Conservation (phyloP, 64 coral and sea anemone species). For the Hydrozoanthus tunicans region DNA sequence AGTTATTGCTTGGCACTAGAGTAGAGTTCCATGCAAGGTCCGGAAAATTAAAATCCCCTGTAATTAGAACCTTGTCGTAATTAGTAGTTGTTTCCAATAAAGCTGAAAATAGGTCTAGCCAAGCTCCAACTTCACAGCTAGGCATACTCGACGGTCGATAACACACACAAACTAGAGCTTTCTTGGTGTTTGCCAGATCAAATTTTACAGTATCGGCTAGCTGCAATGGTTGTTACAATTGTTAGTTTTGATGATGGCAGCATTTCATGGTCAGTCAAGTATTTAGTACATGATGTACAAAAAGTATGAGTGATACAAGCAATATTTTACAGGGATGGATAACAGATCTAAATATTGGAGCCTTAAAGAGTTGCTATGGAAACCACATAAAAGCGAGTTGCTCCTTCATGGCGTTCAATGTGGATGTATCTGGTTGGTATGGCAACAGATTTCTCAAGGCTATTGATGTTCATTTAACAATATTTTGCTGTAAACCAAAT, state of each 20-base stretch:
- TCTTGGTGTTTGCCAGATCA: too few relatives aligned
- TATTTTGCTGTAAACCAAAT: not conserved
- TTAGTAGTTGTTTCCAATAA: too few relatives aligned
- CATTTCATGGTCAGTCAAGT: not conserved
- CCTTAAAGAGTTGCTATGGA: conserved; percentile 77
- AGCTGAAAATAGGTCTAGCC: too few relatives aligned
- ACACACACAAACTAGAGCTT: too few relatives aligned
- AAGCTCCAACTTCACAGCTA: too few relatives aligned
- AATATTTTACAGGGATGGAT: conserved; percentile 60
- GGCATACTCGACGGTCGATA: too few relatives aligned
- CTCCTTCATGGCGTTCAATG: conserved; percentile 87
- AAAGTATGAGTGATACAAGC: not conserved
- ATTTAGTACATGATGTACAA: not conserved
- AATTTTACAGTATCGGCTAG: too few relatives aligned
- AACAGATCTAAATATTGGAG: conserved; percentile 80
- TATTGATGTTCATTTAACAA: not conserved
- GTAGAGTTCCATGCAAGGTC: too few relatives aligned
- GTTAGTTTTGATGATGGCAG: not conserved
- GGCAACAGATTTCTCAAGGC: not conserved
- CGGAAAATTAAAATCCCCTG: too few relatives aligned
- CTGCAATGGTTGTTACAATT: not conserved
- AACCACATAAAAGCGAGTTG: conserved; percentile 98
- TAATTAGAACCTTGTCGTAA: too few relatives aligned
- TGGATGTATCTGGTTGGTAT: conserved; percentile 70
- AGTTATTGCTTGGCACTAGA: too few relatives aligned